These are phyloP conservation scores for Thumatha senex DNA, from an alignment of 2,888 invertebrate species.

Conservation along the genomic window DNA sequence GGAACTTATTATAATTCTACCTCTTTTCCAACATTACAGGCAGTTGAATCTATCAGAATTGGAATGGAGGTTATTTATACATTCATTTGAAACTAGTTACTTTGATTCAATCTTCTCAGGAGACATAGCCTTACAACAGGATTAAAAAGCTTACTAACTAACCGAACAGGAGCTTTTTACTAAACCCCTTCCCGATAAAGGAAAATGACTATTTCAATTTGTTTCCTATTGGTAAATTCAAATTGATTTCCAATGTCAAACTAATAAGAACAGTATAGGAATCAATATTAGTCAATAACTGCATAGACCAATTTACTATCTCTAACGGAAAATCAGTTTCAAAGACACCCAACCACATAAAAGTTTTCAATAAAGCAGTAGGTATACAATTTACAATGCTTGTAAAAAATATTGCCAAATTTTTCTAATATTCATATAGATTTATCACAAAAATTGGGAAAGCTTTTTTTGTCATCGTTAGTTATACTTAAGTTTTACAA, in stretches of 20 bases:
- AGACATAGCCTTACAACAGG: constrained; percentile 13
- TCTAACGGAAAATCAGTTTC: too few species aligned
- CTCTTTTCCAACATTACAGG: neutral
- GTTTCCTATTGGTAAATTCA: constrained; percentile 8
- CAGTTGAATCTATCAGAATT: too few species aligned
- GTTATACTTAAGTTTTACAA: too few species aligned
- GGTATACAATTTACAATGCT: too few species aligned
- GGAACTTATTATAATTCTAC: constrained; percentile 14
- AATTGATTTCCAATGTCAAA: constrained; percentile 10
- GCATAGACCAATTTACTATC: neutral
- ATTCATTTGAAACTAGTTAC: neutral
- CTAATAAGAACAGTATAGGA: constrained; percentile 6
- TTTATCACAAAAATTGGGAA: too few species aligned
- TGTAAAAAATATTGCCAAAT: too few species aligned
- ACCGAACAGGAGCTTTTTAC: constrained; percentile 18
- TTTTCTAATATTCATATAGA: too few species aligned
- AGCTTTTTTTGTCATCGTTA: too few species aligned
- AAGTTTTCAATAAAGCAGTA: too few species aligned
- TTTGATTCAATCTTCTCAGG: neutral
- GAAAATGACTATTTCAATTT: constrained; percentile 26
- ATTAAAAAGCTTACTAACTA: constrained; percentile 21
- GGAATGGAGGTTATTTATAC: neutral
- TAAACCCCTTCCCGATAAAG: constrained; percentile 29
- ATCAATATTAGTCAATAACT: neutral
- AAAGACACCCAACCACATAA: too few species aligned